Base-by-base conservation (phyloP, 92 coral and sea anemone genomes). In the Parazoanthus swiftii region DNA sequence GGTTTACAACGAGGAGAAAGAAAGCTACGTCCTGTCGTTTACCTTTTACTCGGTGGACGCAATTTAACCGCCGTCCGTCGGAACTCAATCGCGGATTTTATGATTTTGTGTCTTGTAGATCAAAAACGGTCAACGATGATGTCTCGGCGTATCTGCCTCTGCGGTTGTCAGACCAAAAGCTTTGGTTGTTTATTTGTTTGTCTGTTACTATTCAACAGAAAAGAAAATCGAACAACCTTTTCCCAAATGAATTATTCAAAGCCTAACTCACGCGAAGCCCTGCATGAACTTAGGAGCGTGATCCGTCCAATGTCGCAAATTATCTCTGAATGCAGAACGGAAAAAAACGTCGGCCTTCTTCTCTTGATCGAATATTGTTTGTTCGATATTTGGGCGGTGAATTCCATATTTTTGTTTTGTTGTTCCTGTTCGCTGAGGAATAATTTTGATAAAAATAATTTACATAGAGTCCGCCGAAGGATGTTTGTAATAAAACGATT, bases 181-280 rank as follows among this genome's bases (percentile, higher is more conserved):
- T 29, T 29, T 29, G 6, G 50, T 26, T 77, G 38, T 0, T 35
- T 71, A 6, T 29, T 71, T 71, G 42, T 84, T 71, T 84, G 1
- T 72, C 56, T 42, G 79, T 84, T 72, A 29, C 68, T 71, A 71
- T 71, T 58, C 63, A 82, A 38, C 76, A 36, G 74, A 84, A 46
- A 70, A 48, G n/a, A 13, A 46, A 70, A 83, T 63, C 39, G 59
- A 70, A 29, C 59, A 16, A 39, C 42, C 42, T 39, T 35, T 39
- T 46, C 43, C 25, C 38, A 51, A 25, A 84, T 84, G 36, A 84
- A 84, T 84, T 84, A 84, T 84, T 70, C 79, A 84, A 16, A 23
- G 65, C 16, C 46, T 67, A 11, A 18, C 87, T 66, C 29, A 58
- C 23, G 4, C 7, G 78, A 84, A 84, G 68, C 79, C 67, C 66